phyloP scores from a whole-genome alignment of 2,113 vertebrate genomes.

The Pontoporia blainvillei region DNA sequence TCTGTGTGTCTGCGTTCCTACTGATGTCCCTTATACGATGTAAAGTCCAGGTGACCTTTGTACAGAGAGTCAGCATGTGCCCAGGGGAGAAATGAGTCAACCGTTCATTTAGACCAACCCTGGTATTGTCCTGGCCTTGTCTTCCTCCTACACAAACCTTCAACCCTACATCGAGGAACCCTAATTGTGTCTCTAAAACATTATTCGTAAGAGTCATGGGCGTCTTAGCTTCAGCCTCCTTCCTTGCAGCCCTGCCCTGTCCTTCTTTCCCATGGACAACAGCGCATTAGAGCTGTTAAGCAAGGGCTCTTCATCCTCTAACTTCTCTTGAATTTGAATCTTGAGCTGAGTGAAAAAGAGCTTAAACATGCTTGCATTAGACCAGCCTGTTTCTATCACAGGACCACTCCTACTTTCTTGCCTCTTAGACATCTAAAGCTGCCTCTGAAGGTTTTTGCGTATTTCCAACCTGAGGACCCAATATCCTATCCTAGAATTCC shows the following conservation, averaged over 20 bases:
- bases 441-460: neutral
- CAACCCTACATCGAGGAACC: neutral
- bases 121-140: neutral
- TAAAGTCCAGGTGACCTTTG: neutral
- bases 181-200: neutral
- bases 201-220: neutral
- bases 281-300: accelerated
- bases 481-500: neutral
- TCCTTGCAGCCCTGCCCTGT: neutral
- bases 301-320: neutral
- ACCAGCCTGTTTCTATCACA: neutral
- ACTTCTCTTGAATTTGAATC: neutral
- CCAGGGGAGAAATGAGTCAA: neutral
- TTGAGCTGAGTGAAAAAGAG: neutral
- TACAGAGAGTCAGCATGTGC: neutral
- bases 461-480: neutral
- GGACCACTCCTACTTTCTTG: neutral
- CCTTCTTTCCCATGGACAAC: neutral
- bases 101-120: neutral
- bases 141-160: neutral
- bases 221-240: neutral
- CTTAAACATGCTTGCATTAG: neutral
- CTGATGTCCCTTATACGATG: no score
- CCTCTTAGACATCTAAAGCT: neutral
- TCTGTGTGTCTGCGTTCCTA: neutral